Percentiles rank a stretch among this genome's conserved stretches.
Conservation (phyloP, 2,113 vertebrate genomes). For the Cricetomys ansorgei region DNA sequence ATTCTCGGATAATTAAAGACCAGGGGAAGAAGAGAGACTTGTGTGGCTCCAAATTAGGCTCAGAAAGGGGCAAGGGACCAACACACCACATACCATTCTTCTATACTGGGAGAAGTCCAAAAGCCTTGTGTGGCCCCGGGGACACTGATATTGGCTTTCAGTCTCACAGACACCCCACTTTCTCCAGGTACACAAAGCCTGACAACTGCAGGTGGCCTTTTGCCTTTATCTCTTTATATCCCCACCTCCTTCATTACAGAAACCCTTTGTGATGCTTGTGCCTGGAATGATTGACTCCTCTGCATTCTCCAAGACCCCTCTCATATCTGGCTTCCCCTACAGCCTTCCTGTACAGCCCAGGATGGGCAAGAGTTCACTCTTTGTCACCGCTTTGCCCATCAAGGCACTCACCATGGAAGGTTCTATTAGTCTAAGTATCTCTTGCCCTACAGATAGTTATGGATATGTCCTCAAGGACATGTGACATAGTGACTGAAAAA, state of each 20-base stretch:
- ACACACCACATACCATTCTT: not conserved
- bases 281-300: not conserved
- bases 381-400: not conserved
- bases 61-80: not conserved
- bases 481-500: not conserved
- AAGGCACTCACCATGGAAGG: not conserved
- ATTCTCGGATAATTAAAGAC: not conserved
- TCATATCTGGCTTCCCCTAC: not conserved
- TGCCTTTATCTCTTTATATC: not conserved
- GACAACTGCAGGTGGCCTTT: not conserved
- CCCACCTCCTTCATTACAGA: not conserved
- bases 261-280: not conserved
- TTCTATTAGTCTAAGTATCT: not conserved
- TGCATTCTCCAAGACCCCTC: not conserved
- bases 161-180: not conserved
- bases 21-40: not conserved
- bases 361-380: not conserved
- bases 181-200: not conserved
- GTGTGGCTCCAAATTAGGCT: not conserved
- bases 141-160: not conserved
- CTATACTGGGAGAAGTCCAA: not conserved
- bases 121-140: not conserved
- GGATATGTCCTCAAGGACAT: not conserved
- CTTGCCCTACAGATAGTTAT: not conserved
- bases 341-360: not conserved